A percentile compares a stretch with the other conserved stretches of the same genome.
Conservation (phyloP, 2,113 vertebrate genomes). For the Strigops habroptila region DNA sequence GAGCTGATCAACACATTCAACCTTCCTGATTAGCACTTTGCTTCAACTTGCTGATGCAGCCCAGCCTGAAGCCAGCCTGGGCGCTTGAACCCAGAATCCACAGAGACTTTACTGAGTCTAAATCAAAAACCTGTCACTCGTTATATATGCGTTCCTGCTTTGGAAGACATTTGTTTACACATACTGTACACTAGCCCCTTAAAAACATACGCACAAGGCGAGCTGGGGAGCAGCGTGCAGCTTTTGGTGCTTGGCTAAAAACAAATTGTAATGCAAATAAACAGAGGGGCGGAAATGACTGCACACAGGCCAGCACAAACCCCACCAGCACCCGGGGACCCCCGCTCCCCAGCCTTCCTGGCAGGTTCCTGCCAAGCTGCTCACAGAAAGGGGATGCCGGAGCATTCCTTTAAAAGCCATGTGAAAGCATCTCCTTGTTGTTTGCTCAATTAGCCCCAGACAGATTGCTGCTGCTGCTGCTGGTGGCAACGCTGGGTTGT, state of each 20-base stretch:
- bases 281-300: slow-evolving; percentile 58
- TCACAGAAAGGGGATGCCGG: slow-evolving; percentile 55
- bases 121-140: slow-evolving; percentile 51
- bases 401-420: slow-evolving; percentile 62
- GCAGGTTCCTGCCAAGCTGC: slow-evolving; percentile 56
- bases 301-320: slow-evolving; percentile 7
- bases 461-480: slow-evolving; percentile 75
- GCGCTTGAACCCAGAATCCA: background rate
- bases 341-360: slow-evolving; percentile 40
- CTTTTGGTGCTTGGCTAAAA: slow-evolving; percentile 37
- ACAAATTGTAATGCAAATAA: slow-evolving; percentile 59
- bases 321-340: slow-evolving; percentile 23
- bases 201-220: background rate
- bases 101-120: background rate
- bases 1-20: slow-evolving; percentile 58
- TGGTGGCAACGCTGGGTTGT: slow-evolving; percentile 66
- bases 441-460: slow-evolving; percentile 73
- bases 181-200: slow-evolving; percentile 30
- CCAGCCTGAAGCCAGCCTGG: slow-evolving; percentile 40
- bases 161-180: slow-evolving; percentile 50
- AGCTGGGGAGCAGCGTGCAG: slow-evolving; percentile 2
- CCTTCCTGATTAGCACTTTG: slow-evolving; percentile 58
- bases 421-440: slow-evolving; percentile 74
- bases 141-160: slow-evolving; percentile 36
- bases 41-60: slow-evolving; percentile 58